Evolutionary conservation across 2,888 invertebrate genomes (phyloP).

Genomic region (Sthenelais limicola): DNA sequence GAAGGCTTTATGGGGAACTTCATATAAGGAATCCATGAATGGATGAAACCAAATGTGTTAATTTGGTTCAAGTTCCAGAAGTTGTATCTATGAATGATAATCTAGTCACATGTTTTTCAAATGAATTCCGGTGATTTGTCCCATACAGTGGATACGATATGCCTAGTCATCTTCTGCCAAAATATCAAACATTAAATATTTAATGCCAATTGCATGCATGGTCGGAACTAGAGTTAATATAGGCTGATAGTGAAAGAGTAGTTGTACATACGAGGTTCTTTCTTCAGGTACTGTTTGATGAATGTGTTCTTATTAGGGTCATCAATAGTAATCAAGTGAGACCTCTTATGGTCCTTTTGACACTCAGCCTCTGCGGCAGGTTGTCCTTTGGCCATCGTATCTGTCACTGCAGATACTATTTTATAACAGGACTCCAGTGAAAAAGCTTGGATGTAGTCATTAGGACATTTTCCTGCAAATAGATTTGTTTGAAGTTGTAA

Average conservation of each 20-base stretch:
- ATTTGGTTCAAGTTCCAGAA: no score
- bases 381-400: not conserved
- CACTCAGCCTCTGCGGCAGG: constrained; percentile 43
- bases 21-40: no score
- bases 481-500: no score
- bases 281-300: constrained; percentile 42
- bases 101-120: no score
- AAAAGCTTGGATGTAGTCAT: constrained; percentile 17
- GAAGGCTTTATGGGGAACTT: no score
- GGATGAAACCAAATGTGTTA: no score
- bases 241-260: no score
- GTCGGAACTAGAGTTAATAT: no score
- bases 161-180: not conserved
- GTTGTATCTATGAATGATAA: no score
- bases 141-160: no score
- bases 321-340: constrained; percentile 48
- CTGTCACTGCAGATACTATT: not conserved
- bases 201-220: not conserved
- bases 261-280: constrained; percentile 44
- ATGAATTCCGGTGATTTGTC: no score
- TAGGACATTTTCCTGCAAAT: constrained; percentile 14
- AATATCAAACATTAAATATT: not conserved
- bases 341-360: constrained; percentile 38
- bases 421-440: constrained; percentile 21
- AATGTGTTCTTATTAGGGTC: constrained; percentile 40